Evolutionary conservation across 2,113 vertebrate species (phyloP), one percentile per base, ranked within the genome.

Genomic region (Chascanopsetta lugubris): DNA sequence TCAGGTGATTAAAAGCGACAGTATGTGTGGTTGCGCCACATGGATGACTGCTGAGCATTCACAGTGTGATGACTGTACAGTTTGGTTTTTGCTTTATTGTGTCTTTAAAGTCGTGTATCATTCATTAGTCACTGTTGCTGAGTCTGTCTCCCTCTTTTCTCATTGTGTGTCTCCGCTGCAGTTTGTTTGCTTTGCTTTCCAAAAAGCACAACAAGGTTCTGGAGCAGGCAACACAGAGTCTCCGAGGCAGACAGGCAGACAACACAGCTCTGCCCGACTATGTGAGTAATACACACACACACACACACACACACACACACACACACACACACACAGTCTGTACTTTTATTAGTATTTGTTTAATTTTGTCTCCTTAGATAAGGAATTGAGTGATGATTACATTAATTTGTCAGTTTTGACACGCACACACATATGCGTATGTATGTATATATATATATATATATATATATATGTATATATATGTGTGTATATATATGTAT

Each of bases 201-300:
- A 98, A 97, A 91, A 99, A 99, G 78, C 97, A 99, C 94, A 99
- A 97, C 94, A 98, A 98, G 89, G 97, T 98, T 72, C 85, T 99
- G 93, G 96, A 98, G 84, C 97, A 98, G 89, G 96, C 97, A 72
- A 99, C 97, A 0, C 96, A 98, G 88, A 96, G 95, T 72, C 91
- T 97, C 72, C 91, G 94, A 82, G 91, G 95, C 70, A 90, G 95
- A 3, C 82, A 95, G 15, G 93, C 73, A 20, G 94, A 96, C 64
- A 87, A 72, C 70, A 80, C 91, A 45, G 93, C 94, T 2, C 90
- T 97, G 75, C 97, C 97, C 8, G 97, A 99, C 90, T 99, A 99
- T 45, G 97, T 99, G 88, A 99, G 97, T 97, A 93, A 55, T 36
- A 34, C 1, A 10, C 45, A 72, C 65, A 43, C 46, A 49, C 43